phyloP scores from a whole-genome alignment of 2,113 vertebrate genomes.

The Nerophis lumbriciformis region DNA sequence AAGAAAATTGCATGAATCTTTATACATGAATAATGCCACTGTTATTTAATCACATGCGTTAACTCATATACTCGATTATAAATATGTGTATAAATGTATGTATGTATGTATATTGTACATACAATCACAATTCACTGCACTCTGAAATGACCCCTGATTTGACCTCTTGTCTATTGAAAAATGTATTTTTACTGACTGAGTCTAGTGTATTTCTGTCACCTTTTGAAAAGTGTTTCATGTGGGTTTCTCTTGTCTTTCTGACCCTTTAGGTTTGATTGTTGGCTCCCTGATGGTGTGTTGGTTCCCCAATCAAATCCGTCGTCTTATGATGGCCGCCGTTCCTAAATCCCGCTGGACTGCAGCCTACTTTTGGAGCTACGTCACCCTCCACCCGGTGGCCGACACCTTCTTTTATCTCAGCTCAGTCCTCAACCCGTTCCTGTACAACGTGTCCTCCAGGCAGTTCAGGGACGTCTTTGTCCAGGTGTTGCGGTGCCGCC shows the following conservation, averaged over 20 bases:
- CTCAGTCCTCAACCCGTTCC: conserved; percentile 89
- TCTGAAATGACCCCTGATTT: no score
- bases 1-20: no score
- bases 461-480: conserved; percentile 86
- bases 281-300: conserved; percentile 82
- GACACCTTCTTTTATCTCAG: conserved; percentile 94
- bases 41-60: no score
- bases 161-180: no score
- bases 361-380: conserved; percentile 76
- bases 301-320: conserved; percentile 87
- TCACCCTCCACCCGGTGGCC: conserved; percentile 79
- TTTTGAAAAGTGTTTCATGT: neutral
- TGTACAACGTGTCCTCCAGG: conserved; percentile 89
- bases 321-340: conserved; percentile 81
- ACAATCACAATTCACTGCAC: no score
- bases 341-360: conserved; percentile 81
- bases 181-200: no score
- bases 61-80: no score
- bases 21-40: no score
- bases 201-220: neutral
- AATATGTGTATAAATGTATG: no score
- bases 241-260: neutral
- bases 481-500: conserved; percentile 81
- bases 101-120: no score
- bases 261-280: conserved; percentile 80